phyloP scores from a whole-genome alignment of 2,797 vertebrate genomes.

The Scarus forsteni region DNA sequence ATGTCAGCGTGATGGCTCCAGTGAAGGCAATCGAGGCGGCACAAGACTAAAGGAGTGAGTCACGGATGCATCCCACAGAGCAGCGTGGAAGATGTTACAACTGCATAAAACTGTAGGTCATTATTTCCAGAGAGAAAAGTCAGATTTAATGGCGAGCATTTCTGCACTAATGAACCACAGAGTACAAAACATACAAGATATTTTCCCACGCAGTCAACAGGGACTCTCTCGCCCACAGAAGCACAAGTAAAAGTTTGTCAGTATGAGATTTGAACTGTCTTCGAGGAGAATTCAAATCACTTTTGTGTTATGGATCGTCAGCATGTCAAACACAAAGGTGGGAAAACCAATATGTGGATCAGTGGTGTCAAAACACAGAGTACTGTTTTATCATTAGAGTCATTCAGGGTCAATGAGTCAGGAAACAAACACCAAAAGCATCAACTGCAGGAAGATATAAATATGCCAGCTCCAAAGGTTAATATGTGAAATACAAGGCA shows the following conservation, averaged over 20 bases:
- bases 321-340: constrained; percentile 10
- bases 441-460: too few species aligned
- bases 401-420: too few species aligned
- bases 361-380: constrained; percentile 20
- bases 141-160: constrained; percentile 16
- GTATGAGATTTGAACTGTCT: neutral
- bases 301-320: constrained; percentile 4
- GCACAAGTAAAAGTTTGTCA: neutral
- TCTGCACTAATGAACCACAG: neutral
- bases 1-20: constrained; percentile 64
- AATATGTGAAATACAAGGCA: too few species aligned
- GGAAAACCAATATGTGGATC: constrained; percentile 30
- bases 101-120: constrained; percentile 11
- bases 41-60: constrained; percentile 55
- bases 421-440: too few species aligned
- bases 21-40: constrained; percentile 30
- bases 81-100: constrained; percentile 34
- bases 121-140: constrained; percentile 16
- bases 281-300: neutral
- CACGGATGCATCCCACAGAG: constrained; percentile 40
- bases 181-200: neutral
- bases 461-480: too few species aligned
- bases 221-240: neutral
- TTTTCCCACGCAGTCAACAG: constrained; percentile 9
- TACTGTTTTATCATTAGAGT: too few species aligned